Conservation (phyloP, 1,140 invertebrate species). For the Mercenaria mercenaria region DNA sequence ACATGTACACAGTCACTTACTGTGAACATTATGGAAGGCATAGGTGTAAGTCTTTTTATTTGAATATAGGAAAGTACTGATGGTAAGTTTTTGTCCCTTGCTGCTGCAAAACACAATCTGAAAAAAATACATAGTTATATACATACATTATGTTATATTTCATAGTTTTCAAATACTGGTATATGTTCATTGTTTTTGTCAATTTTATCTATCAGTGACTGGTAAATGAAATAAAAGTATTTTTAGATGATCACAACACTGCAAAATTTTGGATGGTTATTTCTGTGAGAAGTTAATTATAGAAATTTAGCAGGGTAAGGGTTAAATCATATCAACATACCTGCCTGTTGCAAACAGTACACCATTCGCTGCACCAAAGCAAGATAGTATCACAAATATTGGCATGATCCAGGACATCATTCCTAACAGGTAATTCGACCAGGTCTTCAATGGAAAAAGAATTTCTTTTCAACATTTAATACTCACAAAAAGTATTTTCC, state of each 20-base stretch:
- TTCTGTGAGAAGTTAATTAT: too few species aligned
- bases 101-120: constrained; percentile 95
- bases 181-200: too few species aligned
- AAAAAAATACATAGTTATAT: too few species aligned
- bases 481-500: too few species aligned
- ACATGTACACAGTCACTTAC: constrained; percentile 88
- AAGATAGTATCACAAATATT: constrained; percentile 76
- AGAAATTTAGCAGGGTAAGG: too few species aligned
- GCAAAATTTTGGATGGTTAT: too few species aligned
- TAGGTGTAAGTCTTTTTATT: constrained; percentile 93
- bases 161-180: too few species aligned
- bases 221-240: too few species aligned
- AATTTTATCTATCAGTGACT: too few species aligned
- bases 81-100: constrained; percentile 95
- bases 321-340: constrained; percentile 58
- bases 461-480: too few species aligned
- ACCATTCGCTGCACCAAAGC: constrained; percentile 79
- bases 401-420: constrained; percentile 74
- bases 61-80: constrained; percentile 95
- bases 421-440: constrained; percentile 73
- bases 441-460: constrained; percentile 68
- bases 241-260: too few species aligned
- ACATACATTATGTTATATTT: too few species aligned
- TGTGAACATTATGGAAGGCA: constrained; percentile 95
- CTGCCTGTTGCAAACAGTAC: constrained; percentile 73